A percentile compares a stretch with the other conserved stretches of the same genome.
phyloP scores from a whole-genome alignment of 35 echinoderm and acorn worm species.

The Strongylocentrotus purpuratus region DNA sequence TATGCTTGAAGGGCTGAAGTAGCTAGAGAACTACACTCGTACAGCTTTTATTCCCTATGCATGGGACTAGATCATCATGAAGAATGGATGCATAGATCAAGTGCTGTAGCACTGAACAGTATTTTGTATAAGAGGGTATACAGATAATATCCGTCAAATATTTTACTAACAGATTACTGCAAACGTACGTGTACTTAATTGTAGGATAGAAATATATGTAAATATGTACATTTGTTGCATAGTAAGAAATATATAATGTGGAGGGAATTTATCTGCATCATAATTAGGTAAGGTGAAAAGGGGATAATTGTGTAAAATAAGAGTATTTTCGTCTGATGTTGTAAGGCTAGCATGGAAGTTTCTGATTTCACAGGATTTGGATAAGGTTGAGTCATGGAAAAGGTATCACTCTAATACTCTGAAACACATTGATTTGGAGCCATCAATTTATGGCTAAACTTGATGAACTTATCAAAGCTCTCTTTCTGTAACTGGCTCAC shows the following conservation, averaged over 20 bases:
- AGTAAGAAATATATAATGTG: neutral
- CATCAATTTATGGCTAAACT: too few relatives aligned
- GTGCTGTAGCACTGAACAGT: neutral
- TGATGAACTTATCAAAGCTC: too few relatives aligned
- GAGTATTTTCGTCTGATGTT: neutral
- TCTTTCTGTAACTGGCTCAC: neutral
- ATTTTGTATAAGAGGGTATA: neutral
- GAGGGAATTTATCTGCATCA: neutral
- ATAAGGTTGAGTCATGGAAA: too few relatives aligned
- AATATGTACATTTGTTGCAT: neutral
- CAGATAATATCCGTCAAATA: neutral
- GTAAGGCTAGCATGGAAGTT: too few relatives aligned
- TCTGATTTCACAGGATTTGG: too few relatives aligned
- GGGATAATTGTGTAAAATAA: neutral
- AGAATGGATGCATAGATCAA: neutral
- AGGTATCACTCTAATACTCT: too few relatives aligned
- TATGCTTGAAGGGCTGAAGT: neutral
- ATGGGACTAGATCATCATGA: neutral
- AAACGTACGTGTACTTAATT: neutral
- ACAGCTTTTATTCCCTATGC: neutral
- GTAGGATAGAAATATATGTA: neutral
- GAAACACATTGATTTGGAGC: too few relatives aligned
- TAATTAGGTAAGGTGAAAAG: neutral
- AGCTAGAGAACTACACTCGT: neutral
- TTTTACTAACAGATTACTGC: neutral